phyloP scores from a whole-genome alignment of 2,113 vertebrate species.

The Marcusenius ussheri region DNA sequence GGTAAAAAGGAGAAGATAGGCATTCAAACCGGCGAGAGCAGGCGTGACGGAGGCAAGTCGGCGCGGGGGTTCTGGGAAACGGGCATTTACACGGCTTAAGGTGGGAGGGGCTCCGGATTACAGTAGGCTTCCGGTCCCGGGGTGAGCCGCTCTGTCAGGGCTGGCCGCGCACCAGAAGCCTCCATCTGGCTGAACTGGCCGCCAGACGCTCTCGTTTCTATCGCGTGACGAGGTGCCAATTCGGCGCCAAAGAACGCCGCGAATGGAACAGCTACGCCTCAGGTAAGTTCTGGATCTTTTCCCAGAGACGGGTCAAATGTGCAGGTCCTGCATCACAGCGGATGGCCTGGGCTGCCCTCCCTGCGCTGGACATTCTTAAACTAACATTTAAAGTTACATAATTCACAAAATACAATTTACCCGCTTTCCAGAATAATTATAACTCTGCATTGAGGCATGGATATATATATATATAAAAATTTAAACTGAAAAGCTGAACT shows the following conservation, averaged over 20 bases:
- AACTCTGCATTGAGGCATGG: neutral
- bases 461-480: neutral
- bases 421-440: neutral
- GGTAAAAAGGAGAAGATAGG: constrained; percentile 68
- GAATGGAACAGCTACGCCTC: neutral
- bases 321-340: neutral
- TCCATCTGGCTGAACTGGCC: neutral
- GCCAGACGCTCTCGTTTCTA: neutral
- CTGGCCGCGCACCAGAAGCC: neutral
- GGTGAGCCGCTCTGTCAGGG: neutral
- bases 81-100: neutral
- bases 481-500: neutral
- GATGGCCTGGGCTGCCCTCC: neutral
- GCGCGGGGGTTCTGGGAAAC: neutral
- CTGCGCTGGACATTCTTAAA: neutral
- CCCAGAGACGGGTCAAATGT: neutral
- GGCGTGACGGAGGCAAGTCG: constrained; percentile 24
- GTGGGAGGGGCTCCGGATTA: neutral
- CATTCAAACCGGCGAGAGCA: constrained; percentile 20
- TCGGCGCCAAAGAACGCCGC: neutral
- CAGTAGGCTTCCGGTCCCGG: neutral
- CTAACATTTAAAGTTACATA: neutral
- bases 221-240: neutral
- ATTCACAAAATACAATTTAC: neutral
- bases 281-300: neutral